These are phyloP conservation scores for Sinotaia quadrata DNA, from an alignment of 2,888 invertebrate genomes.

Conservation along the genomic window DNA sequence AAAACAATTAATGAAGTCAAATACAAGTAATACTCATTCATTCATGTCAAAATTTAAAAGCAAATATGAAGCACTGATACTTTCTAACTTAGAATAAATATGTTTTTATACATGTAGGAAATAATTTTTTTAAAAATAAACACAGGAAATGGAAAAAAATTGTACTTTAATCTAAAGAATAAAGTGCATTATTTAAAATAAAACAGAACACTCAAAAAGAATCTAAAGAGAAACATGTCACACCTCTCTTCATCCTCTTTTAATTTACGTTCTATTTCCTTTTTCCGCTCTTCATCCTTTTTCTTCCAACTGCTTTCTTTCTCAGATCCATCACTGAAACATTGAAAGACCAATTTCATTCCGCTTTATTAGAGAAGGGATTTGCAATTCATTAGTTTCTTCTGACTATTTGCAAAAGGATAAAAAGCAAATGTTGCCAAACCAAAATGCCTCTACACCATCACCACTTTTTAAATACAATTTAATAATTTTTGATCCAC, in stretches of 20 bases:
- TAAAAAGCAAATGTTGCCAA: too few relatives aligned
- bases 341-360: too few relatives aligned
- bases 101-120: background rate
- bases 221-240: too few relatives aligned
- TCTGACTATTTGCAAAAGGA: too few relatives aligned
- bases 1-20: background rate
- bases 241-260: slow-evolving; percentile 24
- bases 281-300: slow-evolving; percentile 54
- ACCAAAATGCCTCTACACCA: too few relatives aligned
- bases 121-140: background rate
- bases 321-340: slow-evolving; percentile 44
- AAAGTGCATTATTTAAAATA: background rate
- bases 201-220: background rate
- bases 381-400: too few relatives aligned
- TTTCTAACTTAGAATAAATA: too few relatives aligned
- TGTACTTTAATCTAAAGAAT: background rate
- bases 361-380: background rate
- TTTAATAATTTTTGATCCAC: too few relatives aligned
- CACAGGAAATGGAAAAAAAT: background rate
- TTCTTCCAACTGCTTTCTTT: slow-evolving; percentile 62
- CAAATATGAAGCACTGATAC: too few relatives aligned
- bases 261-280: slow-evolving; percentile 22
- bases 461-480: too few relatives aligned
- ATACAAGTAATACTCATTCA: background rate
- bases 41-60: background rate